phyloP scores from a whole-genome alignment of 2,797 vertebrate species.

The Hippocampus kuda region DNA sequence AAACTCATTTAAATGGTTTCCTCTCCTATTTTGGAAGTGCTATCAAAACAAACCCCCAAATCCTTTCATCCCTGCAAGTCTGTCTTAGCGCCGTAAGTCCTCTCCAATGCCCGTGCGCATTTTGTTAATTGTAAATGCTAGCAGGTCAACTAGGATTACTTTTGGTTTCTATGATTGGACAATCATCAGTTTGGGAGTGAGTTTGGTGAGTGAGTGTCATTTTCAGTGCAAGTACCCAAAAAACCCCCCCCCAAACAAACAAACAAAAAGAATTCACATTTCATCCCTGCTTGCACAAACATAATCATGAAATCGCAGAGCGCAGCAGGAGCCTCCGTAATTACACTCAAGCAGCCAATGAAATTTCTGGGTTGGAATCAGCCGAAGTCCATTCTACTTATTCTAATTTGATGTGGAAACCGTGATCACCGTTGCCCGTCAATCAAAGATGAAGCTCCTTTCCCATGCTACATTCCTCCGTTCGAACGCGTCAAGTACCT shows the following conservation, averaged over 20 bases:
- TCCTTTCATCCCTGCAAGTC: neutral
- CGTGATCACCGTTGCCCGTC: constrained; percentile 64
- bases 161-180: constrained; percentile 5
- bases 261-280: neutral
- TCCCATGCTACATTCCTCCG: constrained; percentile 72
- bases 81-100: neutral
- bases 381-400: constrained; percentile 51
- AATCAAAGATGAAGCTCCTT: constrained; percentile 58
- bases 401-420: constrained; percentile 55
- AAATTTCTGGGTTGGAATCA: neutral
- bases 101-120: neutral
- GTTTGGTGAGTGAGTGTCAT: constrained; percentile 5
- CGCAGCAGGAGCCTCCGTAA: neutral
- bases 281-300: neutral
- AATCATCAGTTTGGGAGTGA: neutral
- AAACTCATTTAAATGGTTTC: too few relatives aligned
- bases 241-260: neutral
- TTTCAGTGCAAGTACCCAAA: constrained; percentile 9
- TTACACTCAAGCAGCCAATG: neutral
- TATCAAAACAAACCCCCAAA: neutral
- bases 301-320: neutral
- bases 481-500: constrained; percentile 51
- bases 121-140: constrained; percentile 8
- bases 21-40: neutral
- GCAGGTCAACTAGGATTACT: constrained; percentile 4